A percentile compares a stretch with the other conserved stretches of the same genome.
These are phyloP conservation scores for Mechanitis messenoides DNA, from an alignment of 2,888 invertebrate genomes.

Conservation along the genomic window DNA sequence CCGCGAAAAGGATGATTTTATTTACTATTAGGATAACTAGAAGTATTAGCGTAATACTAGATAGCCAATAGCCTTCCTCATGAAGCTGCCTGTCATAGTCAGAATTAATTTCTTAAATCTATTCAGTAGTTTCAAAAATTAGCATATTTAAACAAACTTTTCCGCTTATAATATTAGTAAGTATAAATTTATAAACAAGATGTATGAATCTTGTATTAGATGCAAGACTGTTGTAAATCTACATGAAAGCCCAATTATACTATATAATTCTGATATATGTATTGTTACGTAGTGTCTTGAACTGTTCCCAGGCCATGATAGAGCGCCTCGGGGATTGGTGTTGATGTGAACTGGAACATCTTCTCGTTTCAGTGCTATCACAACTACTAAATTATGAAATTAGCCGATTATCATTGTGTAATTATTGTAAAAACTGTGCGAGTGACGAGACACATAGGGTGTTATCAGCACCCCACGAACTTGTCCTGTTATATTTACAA, in stretches of 20 bases:
- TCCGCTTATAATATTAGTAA: neutral
- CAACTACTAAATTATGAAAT: constrained; percentile 28
- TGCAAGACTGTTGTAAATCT: neutral
- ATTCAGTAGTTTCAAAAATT: too few species aligned
- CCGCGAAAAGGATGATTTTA: too few species aligned
- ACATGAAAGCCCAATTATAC: neutral
- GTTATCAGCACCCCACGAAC: too few species aligned
- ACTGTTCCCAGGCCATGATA: constrained; percentile 12
- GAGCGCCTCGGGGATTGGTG: constrained; percentile 32
- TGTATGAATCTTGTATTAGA: neutral
- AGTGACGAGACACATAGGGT: too few species aligned
- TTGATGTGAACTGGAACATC: constrained; percentile 35
- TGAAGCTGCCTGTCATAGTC: too few species aligned
- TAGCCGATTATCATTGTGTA: too few species aligned
- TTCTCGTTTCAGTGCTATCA: constrained; percentile 31
- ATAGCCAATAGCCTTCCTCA: too few species aligned
- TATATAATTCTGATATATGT: neutral
- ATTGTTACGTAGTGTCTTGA: neutral
- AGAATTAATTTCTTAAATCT: too few species aligned
- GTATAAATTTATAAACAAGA: neutral
- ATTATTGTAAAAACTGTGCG: too few species aligned
- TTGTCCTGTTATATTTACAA: too few species aligned
- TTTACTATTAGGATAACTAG: neutral
- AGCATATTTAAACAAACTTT: too few species aligned
- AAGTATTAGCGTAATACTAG: neutral